phyloP scores from a whole-genome alignment of 2,888 invertebrate species.

The Antheraea yamamai region DNA sequence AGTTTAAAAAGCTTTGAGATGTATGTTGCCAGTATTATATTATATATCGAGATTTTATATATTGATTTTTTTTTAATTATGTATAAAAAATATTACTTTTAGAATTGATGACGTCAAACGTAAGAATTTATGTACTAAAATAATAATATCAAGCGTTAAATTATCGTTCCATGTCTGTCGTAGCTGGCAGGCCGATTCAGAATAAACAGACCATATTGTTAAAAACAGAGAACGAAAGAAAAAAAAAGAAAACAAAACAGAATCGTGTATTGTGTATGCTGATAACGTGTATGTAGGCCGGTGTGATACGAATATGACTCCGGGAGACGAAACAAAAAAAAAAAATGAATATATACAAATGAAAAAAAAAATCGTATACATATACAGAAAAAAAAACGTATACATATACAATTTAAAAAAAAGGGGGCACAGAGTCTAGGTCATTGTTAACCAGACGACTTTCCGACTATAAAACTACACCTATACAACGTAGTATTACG shows the following conservation, averaged over 20 bases:
- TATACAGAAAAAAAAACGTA: slow-evolving; percentile 33
- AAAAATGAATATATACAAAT: slow-evolving; percentile 49
- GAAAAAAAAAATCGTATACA: slow-evolving; percentile 34
- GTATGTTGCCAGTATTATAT: too few relatives aligned
- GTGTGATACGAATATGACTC: slow-evolving; percentile 78
- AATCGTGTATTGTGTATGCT: slow-evolving; percentile 67
- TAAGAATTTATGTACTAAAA: slow-evolving; percentile 6
- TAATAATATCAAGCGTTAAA: background rate
- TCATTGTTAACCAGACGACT: slow-evolving; percentile 64
- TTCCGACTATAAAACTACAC: slow-evolving; percentile 55
- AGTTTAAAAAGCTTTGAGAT: too few relatives aligned
- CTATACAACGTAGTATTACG: slow-evolving; percentile 68
- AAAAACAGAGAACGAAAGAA: slow-evolving; percentile 47
- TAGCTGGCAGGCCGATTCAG: slow-evolving; percentile 69
- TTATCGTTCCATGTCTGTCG: slow-evolving; percentile 62
- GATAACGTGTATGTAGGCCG: slow-evolving; percentile 63
- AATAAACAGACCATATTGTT: slow-evolving; percentile 57
- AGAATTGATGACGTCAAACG: slow-evolving; percentile 51
- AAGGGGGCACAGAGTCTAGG: slow-evolving; percentile 57
- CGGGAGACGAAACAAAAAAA: slow-evolving; percentile 60
- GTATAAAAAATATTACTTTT: background rate
- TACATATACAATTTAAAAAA: slow-evolving; percentile 37
- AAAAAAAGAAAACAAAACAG: slow-evolving; percentile 38
- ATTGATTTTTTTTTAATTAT: too few relatives aligned
- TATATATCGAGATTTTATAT: too few relatives aligned